These are phyloP conservation scores for Corynorhinus townsendii DNA, from an alignment of 2,113 vertebrate genomes.

Conservation along the genomic window DNA sequence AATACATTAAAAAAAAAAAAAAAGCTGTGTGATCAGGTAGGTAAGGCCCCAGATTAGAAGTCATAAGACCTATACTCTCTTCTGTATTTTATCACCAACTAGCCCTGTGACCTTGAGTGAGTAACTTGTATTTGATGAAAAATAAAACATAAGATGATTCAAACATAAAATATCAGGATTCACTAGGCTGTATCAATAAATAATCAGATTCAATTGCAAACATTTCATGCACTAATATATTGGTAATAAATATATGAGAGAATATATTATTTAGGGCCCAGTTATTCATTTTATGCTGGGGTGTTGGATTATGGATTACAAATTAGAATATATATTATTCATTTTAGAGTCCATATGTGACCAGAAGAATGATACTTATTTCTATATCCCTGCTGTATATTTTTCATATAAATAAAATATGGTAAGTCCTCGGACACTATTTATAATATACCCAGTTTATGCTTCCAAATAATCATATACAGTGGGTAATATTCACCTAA, in stretches of 20 bases:
- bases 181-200: background rate
- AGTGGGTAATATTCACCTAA: background rate
- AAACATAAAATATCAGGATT: background rate
- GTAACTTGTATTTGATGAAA: conserved; percentile 34
- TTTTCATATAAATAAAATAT: conserved; percentile 2
- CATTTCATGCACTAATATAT: background rate
- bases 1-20: background rate
- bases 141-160: background rate
- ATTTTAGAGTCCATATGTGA: background rate
- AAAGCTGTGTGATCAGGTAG: background rate
- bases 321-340: background rate
- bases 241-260: background rate
- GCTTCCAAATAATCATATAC: background rate
- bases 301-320: background rate
- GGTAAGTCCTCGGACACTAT: background rate
- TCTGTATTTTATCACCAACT: background rate
- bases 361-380: background rate
- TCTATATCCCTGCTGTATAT: background rate
- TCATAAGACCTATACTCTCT: background rate
- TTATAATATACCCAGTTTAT: background rate
- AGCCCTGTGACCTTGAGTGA: conserved; percentile 36
- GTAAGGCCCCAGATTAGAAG: conserved; percentile 23
- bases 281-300: background rate
- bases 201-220: background rate
- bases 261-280: background rate